Base-by-base conservation (phyloP, 1,140 invertebrate species). In the Archegozetes longisetosus region DNA sequence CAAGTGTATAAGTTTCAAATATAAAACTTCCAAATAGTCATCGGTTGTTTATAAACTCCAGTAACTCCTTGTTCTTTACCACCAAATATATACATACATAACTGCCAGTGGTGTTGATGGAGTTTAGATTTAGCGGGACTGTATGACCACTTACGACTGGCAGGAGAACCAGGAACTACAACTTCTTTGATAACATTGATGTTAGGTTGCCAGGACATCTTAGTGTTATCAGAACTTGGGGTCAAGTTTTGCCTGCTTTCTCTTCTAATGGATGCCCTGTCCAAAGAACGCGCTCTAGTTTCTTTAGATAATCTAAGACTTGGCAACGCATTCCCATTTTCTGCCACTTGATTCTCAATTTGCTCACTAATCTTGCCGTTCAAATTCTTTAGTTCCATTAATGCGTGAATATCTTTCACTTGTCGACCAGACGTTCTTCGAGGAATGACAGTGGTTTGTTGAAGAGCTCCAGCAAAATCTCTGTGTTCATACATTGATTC, bases 11-110 rank as follows among this genome's bases (percentile, higher is more conserved):
- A 9, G 4, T 52, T 25, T 67, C 40, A 69, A 22, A 69, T 64
- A 59, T 67, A 69, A 25, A 69, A 58, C 56, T 67, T 67, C 67
- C 67, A 69, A 26, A 69, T 62, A 6, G 66, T 63, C 12, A 69
- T 67, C 17, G 68, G 67, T 58, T 68, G 66, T 29, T 66, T 63
- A 47, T 64, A 64, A 14, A 68, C 47, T 13, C 60, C 63, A 22
- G 64, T 54, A 6, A 54, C 58, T 2, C 62, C 62, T 51, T 63
- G 61, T 53, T 69, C 67, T 24, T 60, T 46, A 2, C 68, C 68
- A 20, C 68, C 68, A 57, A 68, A 66, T 24, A 69, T 62, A 51
- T 64, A 67, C 59, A 69, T 61, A 27, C 67, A 68, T 1, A 69
- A 57, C 26, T 67, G 62, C 67, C 67, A 68, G 14, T 68, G 27